Conservation (phyloP, 2,113 vertebrate species). For the Ameiurus melas region DNA sequence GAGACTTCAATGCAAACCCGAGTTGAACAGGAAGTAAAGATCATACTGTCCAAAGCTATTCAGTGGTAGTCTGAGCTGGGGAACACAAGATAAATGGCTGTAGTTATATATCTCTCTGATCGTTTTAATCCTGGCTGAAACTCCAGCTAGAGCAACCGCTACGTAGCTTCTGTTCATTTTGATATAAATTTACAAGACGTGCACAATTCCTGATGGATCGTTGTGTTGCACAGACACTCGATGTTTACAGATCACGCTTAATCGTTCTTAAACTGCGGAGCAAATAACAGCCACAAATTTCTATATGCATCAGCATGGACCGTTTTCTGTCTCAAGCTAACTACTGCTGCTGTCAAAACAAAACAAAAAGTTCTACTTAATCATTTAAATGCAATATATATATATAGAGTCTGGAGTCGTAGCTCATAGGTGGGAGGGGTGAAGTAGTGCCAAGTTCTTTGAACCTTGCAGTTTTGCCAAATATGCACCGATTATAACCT, state of each 20-base stretch:
- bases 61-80: background rate
- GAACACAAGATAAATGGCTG: background rate
- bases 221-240: conserved; percentile 8
- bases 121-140: background rate
- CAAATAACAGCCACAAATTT: conserved; percentile 2
- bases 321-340: conserved; percentile 8
- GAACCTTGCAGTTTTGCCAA: background rate
- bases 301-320: background rate
- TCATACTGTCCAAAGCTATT: background rate
- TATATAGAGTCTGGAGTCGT: background rate
- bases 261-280: background rate
- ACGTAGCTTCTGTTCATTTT: background rate
- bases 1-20: background rate
- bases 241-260: conserved; percentile 45
- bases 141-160: background rate
- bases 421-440: background rate
- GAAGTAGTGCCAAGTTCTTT: conserved; percentile 24
- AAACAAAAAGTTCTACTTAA: background rate
- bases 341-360: conserved; percentile 19
- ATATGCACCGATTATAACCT: background rate
- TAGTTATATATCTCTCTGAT: background rate
- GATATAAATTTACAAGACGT: background rate
- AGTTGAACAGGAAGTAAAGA: background rate
- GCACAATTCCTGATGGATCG: background rate
- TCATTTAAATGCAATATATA: background rate